A percentile compares a stretch with the other conserved stretches of the same genome.
Evolutionary conservation across 23 tunicate genomes (phyloP).

Genomic region (Aplidium turbinatum): DNA sequence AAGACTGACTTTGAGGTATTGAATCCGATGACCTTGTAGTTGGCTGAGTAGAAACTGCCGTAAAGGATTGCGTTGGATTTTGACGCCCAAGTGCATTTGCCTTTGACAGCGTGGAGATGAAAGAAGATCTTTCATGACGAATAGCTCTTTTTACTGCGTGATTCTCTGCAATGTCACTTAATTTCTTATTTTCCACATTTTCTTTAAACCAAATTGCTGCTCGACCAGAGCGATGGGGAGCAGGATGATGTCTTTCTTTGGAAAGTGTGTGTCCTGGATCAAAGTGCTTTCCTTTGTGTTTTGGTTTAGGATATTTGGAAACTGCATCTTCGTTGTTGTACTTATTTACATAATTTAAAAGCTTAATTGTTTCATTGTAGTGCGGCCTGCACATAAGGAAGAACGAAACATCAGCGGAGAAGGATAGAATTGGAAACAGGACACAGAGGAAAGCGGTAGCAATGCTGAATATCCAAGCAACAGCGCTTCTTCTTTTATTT

Average conservation of each 20-base stretch:
- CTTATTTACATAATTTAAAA: slow-evolving; percentile 36
- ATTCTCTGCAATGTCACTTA: too few relatives aligned
- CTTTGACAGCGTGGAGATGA: too few relatives aligned
- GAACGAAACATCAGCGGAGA: slow-evolving; percentile 73
- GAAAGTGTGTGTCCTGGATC: not conserved
- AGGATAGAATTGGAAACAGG: slow-evolving; percentile 63
- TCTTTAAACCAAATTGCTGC: too few relatives aligned
- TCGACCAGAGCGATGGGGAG: slow-evolving; percentile 3
- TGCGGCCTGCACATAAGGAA: slow-evolving; percentile 77
- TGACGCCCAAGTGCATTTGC: too few relatives aligned
- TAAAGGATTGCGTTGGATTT: too few relatives aligned
- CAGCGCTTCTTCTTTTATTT: slow-evolving; percentile 33
- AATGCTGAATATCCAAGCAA: slow-evolving; percentile 68
- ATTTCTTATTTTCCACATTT: too few relatives aligned
- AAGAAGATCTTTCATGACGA: too few relatives aligned
- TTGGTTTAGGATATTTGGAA: not conserved
- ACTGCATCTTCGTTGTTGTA: not conserved
- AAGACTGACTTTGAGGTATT: too few relatives aligned
- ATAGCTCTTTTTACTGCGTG: too few relatives aligned
- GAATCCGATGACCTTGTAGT: too few relatives aligned
- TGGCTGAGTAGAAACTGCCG: too few relatives aligned
- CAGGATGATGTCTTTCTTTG: not conserved
- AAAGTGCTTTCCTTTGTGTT: not conserved
- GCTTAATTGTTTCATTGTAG: slow-evolving; percentile 70
- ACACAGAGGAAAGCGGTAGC: slow-evolving; percentile 55